A percentile compares a stretch with the other conserved stretches of the same genome.
phyloP scores from a whole-genome alignment of 1,140 invertebrate species.

The Drosophila leontia region DNA sequence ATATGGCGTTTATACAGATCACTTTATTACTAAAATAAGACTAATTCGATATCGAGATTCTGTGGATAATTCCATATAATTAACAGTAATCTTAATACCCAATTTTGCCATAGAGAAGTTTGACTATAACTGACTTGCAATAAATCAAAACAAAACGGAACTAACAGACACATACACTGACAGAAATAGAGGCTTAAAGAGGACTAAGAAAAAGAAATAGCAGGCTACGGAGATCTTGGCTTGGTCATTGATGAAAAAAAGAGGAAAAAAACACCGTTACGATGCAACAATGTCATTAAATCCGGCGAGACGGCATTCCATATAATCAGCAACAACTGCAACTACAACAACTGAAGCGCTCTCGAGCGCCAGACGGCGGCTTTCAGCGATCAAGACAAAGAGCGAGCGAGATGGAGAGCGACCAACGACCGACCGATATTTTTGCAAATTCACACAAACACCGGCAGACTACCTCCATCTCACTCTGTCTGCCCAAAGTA shows the following conservation, averaged over 20 bases:
- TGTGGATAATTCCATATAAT: background rate
- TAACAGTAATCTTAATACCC: background rate
- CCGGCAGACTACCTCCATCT: constrained; percentile 42
- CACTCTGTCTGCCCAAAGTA: constrained; percentile 60
- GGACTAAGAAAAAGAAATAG: background rate
- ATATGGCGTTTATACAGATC: too few relatives aligned
- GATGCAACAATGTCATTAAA: constrained; percentile 78
- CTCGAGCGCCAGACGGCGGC: constrained; percentile 30
- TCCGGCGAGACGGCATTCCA: constrained; percentile 81
- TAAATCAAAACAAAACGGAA: constrained; percentile 58
- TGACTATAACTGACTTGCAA: constrained; percentile 17
- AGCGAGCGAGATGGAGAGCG: constrained; percentile 14
- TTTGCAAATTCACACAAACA: constrained; percentile 61
- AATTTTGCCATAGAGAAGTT: background rate
- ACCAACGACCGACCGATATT: constrained; percentile 78
- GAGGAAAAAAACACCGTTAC: constrained; percentile 61
- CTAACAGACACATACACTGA: constrained; percentile 27
- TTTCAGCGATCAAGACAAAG: constrained; percentile 7
- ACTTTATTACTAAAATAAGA: too few relatives aligned
- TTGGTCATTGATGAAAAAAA: constrained; percentile 72
- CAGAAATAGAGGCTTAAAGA: constrained; percentile 24
- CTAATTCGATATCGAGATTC: too few relatives aligned
- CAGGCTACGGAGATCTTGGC: constrained; percentile 26
- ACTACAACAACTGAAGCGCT: constrained; percentile 15
- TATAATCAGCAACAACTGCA: constrained; percentile 63